Evolutionary conservation across 2,888 invertebrate species (phyloP), one percentile per base, ranked within the genome.

Genomic region (Drosophila nr. fundita): DNA sequence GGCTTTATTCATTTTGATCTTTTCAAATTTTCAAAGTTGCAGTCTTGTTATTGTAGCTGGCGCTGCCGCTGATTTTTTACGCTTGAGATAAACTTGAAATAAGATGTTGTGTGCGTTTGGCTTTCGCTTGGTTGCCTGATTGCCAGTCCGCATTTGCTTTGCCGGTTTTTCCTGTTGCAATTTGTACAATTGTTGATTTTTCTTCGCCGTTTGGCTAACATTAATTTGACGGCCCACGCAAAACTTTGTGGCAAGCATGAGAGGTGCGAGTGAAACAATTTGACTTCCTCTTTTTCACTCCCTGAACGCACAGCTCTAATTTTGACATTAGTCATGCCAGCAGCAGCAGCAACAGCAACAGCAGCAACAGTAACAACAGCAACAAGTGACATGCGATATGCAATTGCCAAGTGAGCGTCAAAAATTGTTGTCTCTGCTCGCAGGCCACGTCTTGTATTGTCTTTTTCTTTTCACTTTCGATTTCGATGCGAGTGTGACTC

Each of bases 391-490:
- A 78, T 73, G 55, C 62, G 77, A 78, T 71, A 83, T 83, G 87
- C 87, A 87, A 83, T 75, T 82, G 82, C 72, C 71, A 69, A 70
- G 66, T 68, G 82, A 84, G 87, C 83, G 76, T 76, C 81, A 81
- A 83, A 75, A 73, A 64, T 73, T 48, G 75, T 61, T 59, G 75
- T 67, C 76, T 68, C 55, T 74, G 73, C 69, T 62, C 63, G 57
- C 69, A 58, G 71, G 80, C 78, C 79, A 78, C 77, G 77, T 78
- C 79, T 75, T 58, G 76, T 57, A 53, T 77, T 73, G 68, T 68
- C 68, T 67, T 40, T 67, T 80, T 75, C 82, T 80, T 83, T 90
- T 91, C 89, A 91, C 91, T 91, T 91, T 91, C 91, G 90, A 83
- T 91, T 91, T 90, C 90, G 68, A 82, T 87, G 80, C 80, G 76